Conservation (phyloP, 2,113 vertebrate genomes). For the Callipepla californica region DNA sequence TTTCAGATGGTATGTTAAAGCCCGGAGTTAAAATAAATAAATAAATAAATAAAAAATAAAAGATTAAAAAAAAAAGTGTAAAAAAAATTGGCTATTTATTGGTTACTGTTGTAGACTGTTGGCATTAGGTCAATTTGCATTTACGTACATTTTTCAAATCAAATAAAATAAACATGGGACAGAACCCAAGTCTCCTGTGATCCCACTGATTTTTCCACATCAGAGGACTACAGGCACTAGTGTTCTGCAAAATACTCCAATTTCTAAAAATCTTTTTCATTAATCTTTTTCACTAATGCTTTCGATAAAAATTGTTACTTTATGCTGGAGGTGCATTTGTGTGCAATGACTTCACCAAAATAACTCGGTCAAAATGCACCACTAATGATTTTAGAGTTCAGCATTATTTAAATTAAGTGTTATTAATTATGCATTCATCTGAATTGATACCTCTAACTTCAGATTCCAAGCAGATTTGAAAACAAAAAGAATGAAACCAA, state of each 20-base stretch:
- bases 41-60: not conserved
- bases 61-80: not conserved
- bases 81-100: not conserved
- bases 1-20: not conserved
- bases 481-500: not conserved
- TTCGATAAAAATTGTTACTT: not conserved
- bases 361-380: not conserved
- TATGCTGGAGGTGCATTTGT: not conserved
- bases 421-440: not conserved
- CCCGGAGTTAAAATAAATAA: not conserved
- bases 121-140: not conserved
- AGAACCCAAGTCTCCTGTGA: not conserved
- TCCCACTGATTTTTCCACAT: not conserved
- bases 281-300: rapidly evolving
- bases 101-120: not conserved
- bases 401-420: not conserved
- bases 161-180: rapidly evolving
- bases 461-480: not conserved
- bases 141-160: not conserved
- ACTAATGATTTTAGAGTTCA: not conserved
- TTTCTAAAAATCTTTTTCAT: not conserved
- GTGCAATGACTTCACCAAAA: not conserved
- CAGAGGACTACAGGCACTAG: not conserved
- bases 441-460: not conserved
- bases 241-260: rapidly evolving